These are phyloP conservation scores for Embiotoca jacksoni DNA, from an alignment of 2,113 vertebrate species.

Conservation along the genomic window DNA sequence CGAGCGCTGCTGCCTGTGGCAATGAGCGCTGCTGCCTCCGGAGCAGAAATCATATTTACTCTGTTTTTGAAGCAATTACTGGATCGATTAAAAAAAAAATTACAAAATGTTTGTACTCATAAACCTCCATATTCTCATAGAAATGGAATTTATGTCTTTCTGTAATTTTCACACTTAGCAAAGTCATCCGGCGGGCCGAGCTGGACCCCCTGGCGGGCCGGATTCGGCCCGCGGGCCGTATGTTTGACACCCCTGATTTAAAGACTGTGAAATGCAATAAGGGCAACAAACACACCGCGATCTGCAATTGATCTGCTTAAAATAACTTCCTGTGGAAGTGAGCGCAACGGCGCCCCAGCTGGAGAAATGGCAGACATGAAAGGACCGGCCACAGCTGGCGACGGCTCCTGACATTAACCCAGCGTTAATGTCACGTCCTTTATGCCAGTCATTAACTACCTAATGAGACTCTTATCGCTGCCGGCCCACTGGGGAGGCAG, in stretches of 20 bases:
- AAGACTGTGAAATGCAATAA: slow-evolving; percentile 1
- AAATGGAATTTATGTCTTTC: too few relatives aligned
- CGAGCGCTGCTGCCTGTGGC: too few relatives aligned
- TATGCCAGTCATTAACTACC: slow-evolving; percentile 65
- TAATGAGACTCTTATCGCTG: slow-evolving; percentile 74
- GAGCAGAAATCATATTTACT: too few relatives aligned
- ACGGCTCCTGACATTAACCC: slow-evolving; percentile 74
- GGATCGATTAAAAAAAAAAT: not conserved
- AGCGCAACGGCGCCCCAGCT: slow-evolving; percentile 49
- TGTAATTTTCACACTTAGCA: too few relatives aligned
- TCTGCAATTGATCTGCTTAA: slow-evolving; percentile 50
- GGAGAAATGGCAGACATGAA: slow-evolving; percentile 75
- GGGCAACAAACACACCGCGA: slow-evolving; percentile 41
- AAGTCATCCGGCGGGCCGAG: too few relatives aligned
- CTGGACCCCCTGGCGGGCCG: too few relatives aligned
- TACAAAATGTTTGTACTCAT: not conserved
- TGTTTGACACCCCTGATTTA: slow-evolving; percentile 20
- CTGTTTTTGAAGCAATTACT: too few relatives aligned
- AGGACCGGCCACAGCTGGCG: slow-evolving; percentile 60
- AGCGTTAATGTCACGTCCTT: slow-evolving; percentile 76
- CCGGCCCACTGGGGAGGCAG: slow-evolving; percentile 30
- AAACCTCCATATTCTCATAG: too few relatives aligned
- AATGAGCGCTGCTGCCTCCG: too few relatives aligned
- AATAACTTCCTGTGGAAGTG: slow-evolving; percentile 62
- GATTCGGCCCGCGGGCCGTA: too few relatives aligned